Conservation (phyloP, 2,888 invertebrate species). For the Opisthograptis luteolata region DNA sequence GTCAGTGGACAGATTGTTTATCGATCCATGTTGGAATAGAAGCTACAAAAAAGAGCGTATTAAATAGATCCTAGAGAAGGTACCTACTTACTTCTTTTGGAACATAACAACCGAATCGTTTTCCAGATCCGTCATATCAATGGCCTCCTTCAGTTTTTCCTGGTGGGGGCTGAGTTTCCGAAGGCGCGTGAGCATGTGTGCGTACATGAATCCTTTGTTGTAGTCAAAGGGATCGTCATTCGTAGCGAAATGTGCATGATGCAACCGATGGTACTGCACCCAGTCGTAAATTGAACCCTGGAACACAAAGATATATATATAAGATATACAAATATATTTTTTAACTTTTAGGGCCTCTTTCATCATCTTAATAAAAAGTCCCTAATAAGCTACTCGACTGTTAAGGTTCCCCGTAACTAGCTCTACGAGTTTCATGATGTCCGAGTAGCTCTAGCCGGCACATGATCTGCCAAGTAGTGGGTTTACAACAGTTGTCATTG, state of each 20-base stretch:
- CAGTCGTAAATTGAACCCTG: slow-evolving; percentile 94
- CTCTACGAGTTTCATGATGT: no score
- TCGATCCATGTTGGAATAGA: no score
- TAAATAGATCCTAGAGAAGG: no score
- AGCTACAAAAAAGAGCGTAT: no score
- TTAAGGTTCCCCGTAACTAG: no score
- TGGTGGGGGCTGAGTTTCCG: slow-evolving; percentile 86
- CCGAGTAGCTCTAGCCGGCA: no score
- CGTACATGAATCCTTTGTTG: slow-evolving; percentile 90
- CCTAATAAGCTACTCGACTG: no score
- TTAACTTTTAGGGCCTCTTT: no score
- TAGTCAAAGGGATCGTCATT: slow-evolving; percentile 92
- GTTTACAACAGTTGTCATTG: no score
- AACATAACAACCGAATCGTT: slow-evolving; percentile 77
- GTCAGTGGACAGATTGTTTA: no score
- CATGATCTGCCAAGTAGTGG: no score
- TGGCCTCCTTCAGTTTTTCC: slow-evolving; percentile 84
- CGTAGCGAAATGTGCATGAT: slow-evolving; percentile 91
- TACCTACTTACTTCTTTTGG: slow-evolving; percentile 16
- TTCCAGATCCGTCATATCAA: slow-evolving; percentile 94
- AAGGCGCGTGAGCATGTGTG: slow-evolving; percentile 90
- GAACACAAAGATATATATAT: slow-evolving; percentile 32
- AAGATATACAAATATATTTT: neutral
- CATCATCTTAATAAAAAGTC: no score
- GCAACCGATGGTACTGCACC: slow-evolving; percentile 92